Evolutionary conservation across 2,113 vertebrate genomes (phyloP), one percentile per base, ranked within the genome.

Genomic region (Castor canadensis): DNA sequence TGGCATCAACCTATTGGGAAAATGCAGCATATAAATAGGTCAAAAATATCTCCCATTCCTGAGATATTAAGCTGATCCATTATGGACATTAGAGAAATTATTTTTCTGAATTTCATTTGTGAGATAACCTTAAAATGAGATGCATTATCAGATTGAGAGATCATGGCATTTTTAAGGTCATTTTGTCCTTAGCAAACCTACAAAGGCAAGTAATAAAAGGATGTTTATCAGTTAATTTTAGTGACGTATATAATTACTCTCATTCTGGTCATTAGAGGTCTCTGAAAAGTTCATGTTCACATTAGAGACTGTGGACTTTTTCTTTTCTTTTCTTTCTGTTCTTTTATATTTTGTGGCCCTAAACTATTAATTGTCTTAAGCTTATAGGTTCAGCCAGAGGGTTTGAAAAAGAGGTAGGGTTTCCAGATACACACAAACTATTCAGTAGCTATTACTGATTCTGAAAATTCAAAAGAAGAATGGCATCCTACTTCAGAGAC

Each of bases 21-120:
- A 95, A 86, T 15, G 82, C 1, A 60, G 16, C 28, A 43, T 84
- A 76, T 72, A 11, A 38, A n/a, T 92, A 91, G 79, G 83, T 87
- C 75, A 95, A 60, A 58, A 81, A 52, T 54, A 47, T 40, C 26
- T 88, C 38, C 66, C 32, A 47, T 40, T 30, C 9, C 47, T 90
- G 69, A 56, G 76, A 47, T 7, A 17, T 56, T 92, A 93, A 30
- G 26, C 24, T 93, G 81, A 91, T 90, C 93, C 72, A 79, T 58
- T 94, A 79, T 87, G 13, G 28, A 86, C 16, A 45, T 82, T 79
- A 92, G 9, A 87, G 52, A 91, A 89, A 80, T 91, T 88, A 91
- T 81, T 43, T 93, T 93, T 86, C 62, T 45, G 72, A 97, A 95
- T 90, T 88, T 84, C 54, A 80, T 91, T 73, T 95, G 54, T 84